phyloP scores from a whole-genome alignment of 2,797 vertebrate species.

The Gadopsis bispinosus region DNA sequence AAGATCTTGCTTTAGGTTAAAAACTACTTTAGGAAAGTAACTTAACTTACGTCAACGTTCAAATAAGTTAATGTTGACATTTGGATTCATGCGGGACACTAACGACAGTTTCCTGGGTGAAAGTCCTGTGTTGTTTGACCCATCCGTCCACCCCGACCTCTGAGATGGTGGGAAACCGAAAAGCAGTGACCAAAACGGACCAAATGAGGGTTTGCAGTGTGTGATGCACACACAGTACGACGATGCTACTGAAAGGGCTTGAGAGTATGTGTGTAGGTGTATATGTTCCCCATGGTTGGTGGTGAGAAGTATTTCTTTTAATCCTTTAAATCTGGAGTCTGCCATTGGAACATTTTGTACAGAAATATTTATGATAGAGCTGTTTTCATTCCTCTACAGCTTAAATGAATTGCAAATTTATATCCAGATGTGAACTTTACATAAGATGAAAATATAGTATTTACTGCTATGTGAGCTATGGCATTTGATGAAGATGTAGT shows the following conservation, averaged over 20 bases:
- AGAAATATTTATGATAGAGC: neutral
- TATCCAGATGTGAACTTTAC: neutral
- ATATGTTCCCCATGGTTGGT: neutral
- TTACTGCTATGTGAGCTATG: neutral
- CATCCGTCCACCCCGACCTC: too few species aligned
- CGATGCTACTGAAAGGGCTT: conserved; percentile 26
- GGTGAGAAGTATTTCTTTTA: neutral
- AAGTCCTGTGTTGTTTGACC: too few species aligned
- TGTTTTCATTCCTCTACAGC: conserved; percentile 2
- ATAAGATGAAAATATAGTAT: too few species aligned
- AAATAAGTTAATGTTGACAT: too few species aligned
- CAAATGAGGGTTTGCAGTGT: too few species aligned
- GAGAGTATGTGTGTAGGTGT: conserved; percentile 2
- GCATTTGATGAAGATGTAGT: neutral
- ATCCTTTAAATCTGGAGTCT: neutral
- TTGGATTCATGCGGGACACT: too few species aligned
- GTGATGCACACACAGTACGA: too few species aligned
- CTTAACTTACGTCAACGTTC: too few species aligned
- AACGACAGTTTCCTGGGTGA: too few species aligned
- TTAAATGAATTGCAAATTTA: neutral
- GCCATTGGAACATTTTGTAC: neutral
- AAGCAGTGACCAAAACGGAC: neutral
- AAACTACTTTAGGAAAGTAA: too few species aligned
- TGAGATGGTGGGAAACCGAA: neutral
- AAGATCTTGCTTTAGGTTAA: too few species aligned